Evolutionary conservation across 2,888 invertebrate genomes (phyloP), one percentile per base, ranked within the genome.

Genomic region (Agonopterix subpropinquella): DNA sequence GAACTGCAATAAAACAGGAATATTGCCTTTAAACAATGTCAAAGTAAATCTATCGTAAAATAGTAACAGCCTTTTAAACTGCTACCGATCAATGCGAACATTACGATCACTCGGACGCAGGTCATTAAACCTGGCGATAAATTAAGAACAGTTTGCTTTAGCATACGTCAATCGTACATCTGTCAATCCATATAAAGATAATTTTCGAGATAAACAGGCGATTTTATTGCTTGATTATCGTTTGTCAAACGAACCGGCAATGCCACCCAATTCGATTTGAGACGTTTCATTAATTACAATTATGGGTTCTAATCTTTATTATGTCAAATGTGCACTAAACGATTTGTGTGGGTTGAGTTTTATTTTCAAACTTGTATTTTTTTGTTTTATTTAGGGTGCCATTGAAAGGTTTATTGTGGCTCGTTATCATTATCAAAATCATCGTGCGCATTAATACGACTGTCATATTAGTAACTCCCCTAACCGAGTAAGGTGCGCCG

Each of bases 341-440:
- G 51, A 55, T 56, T 28, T 53, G 73, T 67, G 65, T 73, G 67
- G 59, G 63, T 64, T 62, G 60, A 58, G 56, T 64, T 65, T 70
- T 64, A 58, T 65, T 72, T 73, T 67, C 66, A 56, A 60, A 57
- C 67, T 58, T 56, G 44, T 57, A 61, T 60, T 58, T 55, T 55
- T 60, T 59, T 65, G 64, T 63, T 69, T 70, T 70, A 63, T 77
- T 77, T 73, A 59, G 67, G 61, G 57, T 65, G 64, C 65, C 72
- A 68, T 70, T 72, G 63, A 63, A 62, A 61, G 67, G 75, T 79
- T 77, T 75, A 79, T 76, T 71, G 58, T 61, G 59, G 62, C 66
- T 70, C 65, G 72, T 81, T 80, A 82, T 83, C 81, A 77, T 73
- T 76, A 82, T 82, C 76, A 70, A 64, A 73, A 83, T 81, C 81